phyloP scores from a whole-genome alignment of 2,113 vertebrate species.

The Struthidea cinerea region DNA sequence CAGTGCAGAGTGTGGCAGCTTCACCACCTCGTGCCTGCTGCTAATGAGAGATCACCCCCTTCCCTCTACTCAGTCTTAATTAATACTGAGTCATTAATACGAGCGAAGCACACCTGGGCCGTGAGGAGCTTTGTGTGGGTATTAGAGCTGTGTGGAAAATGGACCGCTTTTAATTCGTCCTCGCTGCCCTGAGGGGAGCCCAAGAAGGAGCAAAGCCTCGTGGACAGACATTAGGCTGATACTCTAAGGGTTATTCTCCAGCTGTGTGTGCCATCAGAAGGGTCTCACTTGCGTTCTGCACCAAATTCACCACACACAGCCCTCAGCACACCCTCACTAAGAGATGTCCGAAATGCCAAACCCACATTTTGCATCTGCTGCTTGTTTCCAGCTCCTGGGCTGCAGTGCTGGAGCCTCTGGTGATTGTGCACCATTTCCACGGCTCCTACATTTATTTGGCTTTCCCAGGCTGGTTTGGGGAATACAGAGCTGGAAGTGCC shows the following conservation, averaged over 20 bases:
- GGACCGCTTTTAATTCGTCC: background rate
- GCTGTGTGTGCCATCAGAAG: background rate
- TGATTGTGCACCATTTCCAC: accelerated
- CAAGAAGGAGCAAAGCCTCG: background rate
- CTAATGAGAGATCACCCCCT: background rate
- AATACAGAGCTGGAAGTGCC: background rate
- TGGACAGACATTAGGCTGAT: background rate
- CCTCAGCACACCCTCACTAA: accelerated
- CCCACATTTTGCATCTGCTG: accelerated
- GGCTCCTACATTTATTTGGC: background rate
- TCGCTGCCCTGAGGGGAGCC: background rate
- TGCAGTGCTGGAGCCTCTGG: background rate
- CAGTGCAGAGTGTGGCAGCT: accelerated
- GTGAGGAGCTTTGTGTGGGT: background rate
- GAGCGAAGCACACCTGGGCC: background rate
- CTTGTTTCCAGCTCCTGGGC: background rate
- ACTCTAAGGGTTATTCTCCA: background rate
- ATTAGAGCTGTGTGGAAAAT: background rate
- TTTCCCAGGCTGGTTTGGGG: background rate
- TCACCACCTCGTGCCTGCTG: accelerated
- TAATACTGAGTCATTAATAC: background rate
- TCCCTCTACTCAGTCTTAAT: background rate
- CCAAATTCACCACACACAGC: background rate
- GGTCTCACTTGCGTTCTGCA: background rate
- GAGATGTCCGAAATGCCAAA: background rate